Base-by-base conservation (phyloP, 2,888 invertebrate species). In the Eucera pruinosa region DNA sequence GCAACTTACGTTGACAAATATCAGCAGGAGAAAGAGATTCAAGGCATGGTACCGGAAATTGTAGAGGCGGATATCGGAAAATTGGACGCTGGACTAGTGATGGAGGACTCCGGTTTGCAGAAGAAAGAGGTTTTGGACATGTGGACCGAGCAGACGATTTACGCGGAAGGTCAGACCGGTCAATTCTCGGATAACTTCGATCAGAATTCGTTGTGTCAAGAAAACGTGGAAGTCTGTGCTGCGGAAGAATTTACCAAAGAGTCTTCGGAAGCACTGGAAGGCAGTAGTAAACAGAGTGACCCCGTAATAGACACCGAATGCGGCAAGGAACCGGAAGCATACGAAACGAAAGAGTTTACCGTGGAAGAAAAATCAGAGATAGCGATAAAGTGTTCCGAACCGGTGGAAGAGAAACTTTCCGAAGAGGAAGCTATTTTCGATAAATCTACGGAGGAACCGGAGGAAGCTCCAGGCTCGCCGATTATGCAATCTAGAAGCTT, bases 131-230 rank as follows among this genome's bases (percentile, higher is more conserved):
- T 55, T 11, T 7, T 50, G 1, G 82, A 84, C 6, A 78, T 77
- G 7, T 86, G 86, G 87, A 25, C 76, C 5, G 81, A 86, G 18
- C 73, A 55, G 23, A 50, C 20, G 23, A 43, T 18, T 1, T 75
- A 48, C 41, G 60, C 54, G 5, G 81, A 61, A 2, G 72, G 30
- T 7, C 70, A 83, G 57, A 54, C 67, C 5, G 84, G 80, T n/a
- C 87, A 87, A 52, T 87, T 87, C 41, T 86, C 84, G 18, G 87
- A 88, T n/a, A 85, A 88, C 52, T 88, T 86, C n/a, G 78, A 85
- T n/a, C 76, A 78, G 33, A 11, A n/a, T n/a, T n/a, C 64, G 0
- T 45, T 65, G 11, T 47, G 47, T n/a, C 43, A 66, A 11, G 39
- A 58, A 18, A 18, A n/a, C 41, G 48, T 3, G 27, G 23, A 25